Evolutionary conservation across 2,888 invertebrate species (phyloP).

Genomic region (Eupsilia transversa): DNA sequence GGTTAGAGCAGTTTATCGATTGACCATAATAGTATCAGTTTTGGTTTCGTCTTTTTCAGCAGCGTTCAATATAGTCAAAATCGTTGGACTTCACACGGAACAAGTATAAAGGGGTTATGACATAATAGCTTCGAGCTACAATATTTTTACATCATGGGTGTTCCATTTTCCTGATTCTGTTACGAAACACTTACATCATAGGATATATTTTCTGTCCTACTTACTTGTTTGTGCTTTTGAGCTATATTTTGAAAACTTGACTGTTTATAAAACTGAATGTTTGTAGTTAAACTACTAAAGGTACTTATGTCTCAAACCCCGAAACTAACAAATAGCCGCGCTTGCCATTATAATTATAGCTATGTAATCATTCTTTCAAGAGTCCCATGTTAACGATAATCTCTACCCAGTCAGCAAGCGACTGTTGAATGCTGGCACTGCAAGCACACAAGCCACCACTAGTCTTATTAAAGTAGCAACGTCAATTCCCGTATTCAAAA

Average conservation of each 20-base stretch:
- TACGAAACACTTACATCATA: constrained; percentile 35
- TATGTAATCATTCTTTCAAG: background rate
- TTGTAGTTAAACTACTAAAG: background rate
- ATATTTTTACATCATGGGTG: constrained; percentile 23
- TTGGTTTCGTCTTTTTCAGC: background rate
- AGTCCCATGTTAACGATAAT: background rate
- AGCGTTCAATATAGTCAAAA: constrained; percentile 18
- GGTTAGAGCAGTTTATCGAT: constrained; percentile 9
- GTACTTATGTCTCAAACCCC: background rate
- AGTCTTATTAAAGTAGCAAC: background rate
- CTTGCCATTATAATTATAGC: background rate
- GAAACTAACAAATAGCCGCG: background rate
- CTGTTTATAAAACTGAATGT: constrained; percentile 19
- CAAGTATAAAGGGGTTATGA: constrained; percentile 23
- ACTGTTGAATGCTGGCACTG: background rate
- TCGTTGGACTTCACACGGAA: constrained; percentile 4
- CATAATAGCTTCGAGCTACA: constrained; percentile 37
- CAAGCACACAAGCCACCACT: background rate
- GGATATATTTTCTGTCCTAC: constrained; percentile 21
- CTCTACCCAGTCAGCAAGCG: no score
- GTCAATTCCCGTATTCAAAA: background rate
- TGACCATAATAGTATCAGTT: background rate
- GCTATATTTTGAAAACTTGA: constrained; percentile 15
- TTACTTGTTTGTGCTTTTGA: constrained; percentile 28
- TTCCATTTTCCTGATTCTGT: constrained; percentile 34